Percentiles rank a stretch among this genome's conserved stretches.
phyloP scores from a whole-genome alignment of 2,888 invertebrate species.

The Pocota personata region DNA sequence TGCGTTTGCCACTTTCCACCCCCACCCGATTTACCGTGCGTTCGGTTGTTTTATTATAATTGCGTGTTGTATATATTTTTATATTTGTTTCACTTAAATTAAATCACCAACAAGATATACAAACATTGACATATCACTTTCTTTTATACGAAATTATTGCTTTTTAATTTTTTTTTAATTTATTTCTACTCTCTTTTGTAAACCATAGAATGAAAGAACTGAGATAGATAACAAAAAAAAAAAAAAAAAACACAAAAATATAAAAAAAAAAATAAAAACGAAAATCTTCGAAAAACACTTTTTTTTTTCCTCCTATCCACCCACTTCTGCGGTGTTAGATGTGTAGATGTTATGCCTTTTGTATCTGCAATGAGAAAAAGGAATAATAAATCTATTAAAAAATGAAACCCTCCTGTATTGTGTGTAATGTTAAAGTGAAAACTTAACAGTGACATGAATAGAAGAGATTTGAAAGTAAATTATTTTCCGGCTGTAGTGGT shows the following conservation, averaged over 20 bases:
- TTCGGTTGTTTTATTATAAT: constrained; percentile 23
- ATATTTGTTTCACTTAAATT: constrained; percentile 52
- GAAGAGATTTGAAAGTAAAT: not conserved
- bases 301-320: not conserved
- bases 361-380: constrained; percentile 49
- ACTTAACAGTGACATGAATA: not conserved
- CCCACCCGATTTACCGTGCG: constrained; percentile 19
- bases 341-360: constrained; percentile 23
- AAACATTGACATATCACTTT: constrained; percentile 59
- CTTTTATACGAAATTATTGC: constrained; percentile 3
- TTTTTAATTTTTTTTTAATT: not conserved
- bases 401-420: not conserved
- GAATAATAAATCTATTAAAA: constrained; percentile 1
- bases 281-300: constrained; percentile 28
- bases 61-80: constrained; percentile 6
- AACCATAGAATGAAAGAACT: not conserved
- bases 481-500: no score
- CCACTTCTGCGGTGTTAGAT: constrained; percentile 35
- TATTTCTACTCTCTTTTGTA: not conserved
- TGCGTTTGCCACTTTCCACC: constrained; percentile 52
- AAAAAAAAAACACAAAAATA: not conserved
- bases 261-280: constrained; percentile 1
- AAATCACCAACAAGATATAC: constrained; percentile 51
- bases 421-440: not conserved
- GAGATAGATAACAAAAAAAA: constrained; percentile 1